Percentiles rank a stretch among this genome's conserved stretches.
Evolutionary conservation across 92 coral and sea anemone species (phyloP).

Genomic region (Porites divaricata): DNA sequence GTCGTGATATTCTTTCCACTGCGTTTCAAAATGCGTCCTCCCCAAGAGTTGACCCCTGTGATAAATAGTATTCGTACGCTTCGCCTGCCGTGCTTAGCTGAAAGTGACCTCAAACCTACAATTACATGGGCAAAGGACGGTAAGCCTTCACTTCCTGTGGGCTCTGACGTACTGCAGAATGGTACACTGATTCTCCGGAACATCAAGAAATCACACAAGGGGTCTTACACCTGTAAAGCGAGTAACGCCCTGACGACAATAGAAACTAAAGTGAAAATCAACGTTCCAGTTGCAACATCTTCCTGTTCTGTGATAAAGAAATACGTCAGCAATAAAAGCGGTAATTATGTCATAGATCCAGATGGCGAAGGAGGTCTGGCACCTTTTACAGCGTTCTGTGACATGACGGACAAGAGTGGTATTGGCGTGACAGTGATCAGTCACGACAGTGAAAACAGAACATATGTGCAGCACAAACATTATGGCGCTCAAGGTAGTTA

Average conservation of each 20-base stretch:
- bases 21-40: constrained; percentile 36
- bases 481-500: constrained; percentile 1
- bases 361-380: constrained; percentile 20
- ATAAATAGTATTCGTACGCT: not conserved
- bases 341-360: constrained; percentile 34
- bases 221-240: constrained; percentile 59
- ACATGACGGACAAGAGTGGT: constrained; percentile 58
- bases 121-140: constrained; percentile 39
- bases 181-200: constrained; percentile 40
- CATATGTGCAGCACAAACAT: constrained; percentile 5
- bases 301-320: constrained; percentile 25
- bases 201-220: not conserved
- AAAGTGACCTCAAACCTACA: constrained; percentile 31
- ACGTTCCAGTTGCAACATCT: not conserved
- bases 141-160: constrained; percentile 17
- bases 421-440: constrained; percentile 60
- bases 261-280: constrained; percentile 35
- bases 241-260: constrained; percentile 36
- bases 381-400: constrained; percentile 43
- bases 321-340: constrained; percentile 5
- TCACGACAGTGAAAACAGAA: constrained; percentile 57
- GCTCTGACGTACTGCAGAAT: constrained; percentile 20
- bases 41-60: not conserved
- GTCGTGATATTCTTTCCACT: constrained; percentile 15
- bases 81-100: constrained; percentile 33